phyloP scores from a whole-genome alignment of 2,797 vertebrate genomes.

The Amniataba percoides region DNA sequence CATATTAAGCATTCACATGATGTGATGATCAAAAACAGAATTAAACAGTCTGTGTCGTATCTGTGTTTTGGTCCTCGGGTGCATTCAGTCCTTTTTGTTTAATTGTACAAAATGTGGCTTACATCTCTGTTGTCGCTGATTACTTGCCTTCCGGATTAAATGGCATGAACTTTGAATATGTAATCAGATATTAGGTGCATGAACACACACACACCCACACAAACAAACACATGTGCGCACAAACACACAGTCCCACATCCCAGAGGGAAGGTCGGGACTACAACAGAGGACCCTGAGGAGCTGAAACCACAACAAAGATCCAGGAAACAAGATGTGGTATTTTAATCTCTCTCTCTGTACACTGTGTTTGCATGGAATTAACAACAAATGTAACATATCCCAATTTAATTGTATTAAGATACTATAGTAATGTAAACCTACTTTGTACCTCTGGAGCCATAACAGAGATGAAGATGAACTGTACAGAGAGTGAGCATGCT shows the following conservation, averaged over 20 bases:
- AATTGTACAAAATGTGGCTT: conserved; percentile 11
- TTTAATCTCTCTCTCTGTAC: neutral
- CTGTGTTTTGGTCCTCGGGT: too few relatives aligned
- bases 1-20: too few relatives aligned
- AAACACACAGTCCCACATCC: neutral
- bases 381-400: neutral
- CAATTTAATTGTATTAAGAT: neutral
- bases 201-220: conserved; percentile 22
- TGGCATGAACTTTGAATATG: conserved; percentile 53
- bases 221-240: neutral
- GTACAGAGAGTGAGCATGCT: too few relatives aligned
- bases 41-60: too few relatives aligned
- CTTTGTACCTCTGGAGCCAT: neutral
- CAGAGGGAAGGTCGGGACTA: conserved; percentile 38
- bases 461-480: too few relatives aligned
- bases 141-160: conserved; percentile 36
- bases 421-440: neutral
- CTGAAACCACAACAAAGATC: conserved; percentile 16
- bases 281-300: conserved; percentile 12
- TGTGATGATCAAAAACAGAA: too few relatives aligned
- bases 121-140: conserved; percentile 13
- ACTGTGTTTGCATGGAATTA: neutral
- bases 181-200: conserved; percentile 32
- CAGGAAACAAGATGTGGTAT: conserved; percentile 12
- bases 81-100: conserved; percentile 14